Base-by-base conservation (phyloP, 2,113 vertebrate species). In the Apeltes quadracus region DNA sequence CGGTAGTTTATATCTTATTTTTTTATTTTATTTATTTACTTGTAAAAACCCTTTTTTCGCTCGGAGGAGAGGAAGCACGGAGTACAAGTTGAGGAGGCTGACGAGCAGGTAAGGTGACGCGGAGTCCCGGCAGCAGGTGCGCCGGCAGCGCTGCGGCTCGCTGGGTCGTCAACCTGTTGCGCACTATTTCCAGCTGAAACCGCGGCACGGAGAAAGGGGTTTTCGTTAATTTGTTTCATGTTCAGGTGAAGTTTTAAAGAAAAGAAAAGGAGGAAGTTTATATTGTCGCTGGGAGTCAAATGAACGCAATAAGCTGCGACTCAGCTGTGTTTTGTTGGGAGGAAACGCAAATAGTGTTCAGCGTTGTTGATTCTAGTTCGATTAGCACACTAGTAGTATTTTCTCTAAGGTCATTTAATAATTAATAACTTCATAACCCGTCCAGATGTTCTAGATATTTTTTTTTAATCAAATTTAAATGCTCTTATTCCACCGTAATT, bases 101-200 rank as follows among this genome's bases (percentile, higher is more conserved):
- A 34, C 32, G 32, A 5, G 32, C 32, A 34, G 32, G 32, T 34
- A 34, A 34, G 32, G 32, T 34, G 32, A 34, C 5, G 5, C 39
- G 16, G 41, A 69, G 50, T 27, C 34, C 61, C 75, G 20, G 38
- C 18, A 50, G n/a, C 89, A 92, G 91, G 91, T 92, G 85, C 32
- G 78, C 25, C 22, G 53, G 89, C 87, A 54, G 89, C 82, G 75
- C 72, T 72, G 65, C n/a, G 41, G 54, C 55, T 18, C 44, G 72
- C 48, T 75, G 91, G 90, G 90, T 91, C 91, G 62, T 87, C 79
- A 79, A 20, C 67, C 16, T 73, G 61, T 71, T 44, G 53, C 20
- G 12, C 6, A 13, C 1, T 36, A 4, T 56, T 27, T 27, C 1
- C 4, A 7, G 1, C 23, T 2, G 14, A 3, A 27, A 71, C n/a